These are phyloP conservation scores for Mylabris sibirica DNA, from an alignment of 2,888 invertebrate species.

Conservation along the genomic window DNA sequence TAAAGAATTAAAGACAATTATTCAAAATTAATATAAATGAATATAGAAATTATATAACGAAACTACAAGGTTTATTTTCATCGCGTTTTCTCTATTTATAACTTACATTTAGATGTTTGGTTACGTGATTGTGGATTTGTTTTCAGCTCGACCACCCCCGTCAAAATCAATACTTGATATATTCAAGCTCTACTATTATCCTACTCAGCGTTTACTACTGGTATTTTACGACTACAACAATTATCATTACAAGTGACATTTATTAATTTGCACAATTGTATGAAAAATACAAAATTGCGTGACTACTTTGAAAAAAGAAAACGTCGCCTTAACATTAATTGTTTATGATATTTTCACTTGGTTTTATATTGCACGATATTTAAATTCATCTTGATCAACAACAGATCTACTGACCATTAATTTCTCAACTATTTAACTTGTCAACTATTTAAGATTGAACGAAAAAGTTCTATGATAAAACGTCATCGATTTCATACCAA, in stretches of 20 bases:
- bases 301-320: neutral
- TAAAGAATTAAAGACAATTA: neutral
- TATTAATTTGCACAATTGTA: neutral
- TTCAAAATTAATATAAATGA: neutral
- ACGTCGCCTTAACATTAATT: neutral
- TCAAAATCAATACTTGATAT: constrained; percentile 1
- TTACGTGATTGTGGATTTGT: neutral
- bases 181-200: neutral
- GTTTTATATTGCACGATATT: neutral
- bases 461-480: neutral
- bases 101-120: neutral
- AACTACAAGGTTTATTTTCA: neutral
- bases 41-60: neutral
- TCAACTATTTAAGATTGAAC: neutral
- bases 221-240: neutral
- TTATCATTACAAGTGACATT: neutral
- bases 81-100: neutral
- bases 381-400: neutral
- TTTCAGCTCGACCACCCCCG: neutral
- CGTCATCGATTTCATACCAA: neutral
- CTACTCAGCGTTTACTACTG: neutral
- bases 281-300: neutral
- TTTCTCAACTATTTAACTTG: neutral
- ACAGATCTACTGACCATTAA: neutral
- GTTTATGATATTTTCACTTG: neutral